phyloP scores from a whole-genome alignment of 2,797 vertebrate species.

The Lagocephalus sceleratus region DNA sequence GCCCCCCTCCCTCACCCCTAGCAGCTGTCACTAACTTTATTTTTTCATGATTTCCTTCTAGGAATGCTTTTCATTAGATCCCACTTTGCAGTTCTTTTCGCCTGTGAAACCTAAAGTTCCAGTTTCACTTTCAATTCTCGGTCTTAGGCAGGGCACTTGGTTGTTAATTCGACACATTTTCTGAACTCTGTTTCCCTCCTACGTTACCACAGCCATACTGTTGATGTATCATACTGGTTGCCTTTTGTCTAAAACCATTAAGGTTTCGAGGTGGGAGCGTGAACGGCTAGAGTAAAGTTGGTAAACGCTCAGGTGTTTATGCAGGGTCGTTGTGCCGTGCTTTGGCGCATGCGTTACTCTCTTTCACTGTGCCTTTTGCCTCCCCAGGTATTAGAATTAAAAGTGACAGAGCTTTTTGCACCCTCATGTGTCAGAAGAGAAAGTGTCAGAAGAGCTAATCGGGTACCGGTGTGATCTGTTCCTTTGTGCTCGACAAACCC shows the following conservation, averaged over 20 bases:
- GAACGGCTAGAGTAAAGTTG: constrained; percentile 24
- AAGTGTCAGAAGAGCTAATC: neutral
- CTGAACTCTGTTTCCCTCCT: constrained; percentile 26
- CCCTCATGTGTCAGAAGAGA: neutral
- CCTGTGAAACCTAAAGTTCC: neutral
- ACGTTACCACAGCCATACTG: constrained; percentile 57
- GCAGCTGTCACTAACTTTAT: constrained; percentile 39
- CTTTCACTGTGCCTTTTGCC: constrained; percentile 4
- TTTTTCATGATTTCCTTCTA: constrained; percentile 47
- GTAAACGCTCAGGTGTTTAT: constrained; percentile 28
- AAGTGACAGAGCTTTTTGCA: neutral
- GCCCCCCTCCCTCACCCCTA: constrained; percentile 52
- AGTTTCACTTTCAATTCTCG: constrained; percentile 12
- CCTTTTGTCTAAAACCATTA: constrained; percentile 36
- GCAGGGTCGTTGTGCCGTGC: constrained; percentile 9
- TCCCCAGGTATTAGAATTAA: neutral
- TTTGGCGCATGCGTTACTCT: neutral
- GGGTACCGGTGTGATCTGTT: no score
- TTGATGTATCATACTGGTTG: constrained; percentile 52
- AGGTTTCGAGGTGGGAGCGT: constrained; percentile 3
- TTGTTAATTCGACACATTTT: constrained; percentile 12
- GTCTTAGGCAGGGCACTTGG: constrained; percentile 13
- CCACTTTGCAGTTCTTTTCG: constrained; percentile 4
- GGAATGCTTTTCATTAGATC: constrained; percentile 29
- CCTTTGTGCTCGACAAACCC: no score